These are phyloP conservation scores for Garra rufa DNA, from an alignment of 2,113 vertebrate species.

Conservation along the genomic window DNA sequence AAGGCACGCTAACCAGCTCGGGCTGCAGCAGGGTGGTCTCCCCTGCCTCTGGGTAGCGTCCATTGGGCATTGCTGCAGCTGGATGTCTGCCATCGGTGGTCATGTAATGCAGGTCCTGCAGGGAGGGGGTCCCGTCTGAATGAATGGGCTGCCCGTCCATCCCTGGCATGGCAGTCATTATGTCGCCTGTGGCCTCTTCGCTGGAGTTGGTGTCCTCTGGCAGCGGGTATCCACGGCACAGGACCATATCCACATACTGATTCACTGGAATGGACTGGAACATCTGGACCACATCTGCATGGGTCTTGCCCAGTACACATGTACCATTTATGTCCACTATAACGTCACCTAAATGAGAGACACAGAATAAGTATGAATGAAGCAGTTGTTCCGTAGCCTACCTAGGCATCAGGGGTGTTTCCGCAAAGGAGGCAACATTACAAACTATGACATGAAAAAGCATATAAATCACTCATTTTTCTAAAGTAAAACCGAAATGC, in stretches of 20 bases:
- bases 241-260: conserved; percentile 93
- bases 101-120: conserved; percentile 79
- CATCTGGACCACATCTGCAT: conserved; percentile 98
- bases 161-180: conserved; percentile 73
- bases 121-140: conserved; percentile 70
- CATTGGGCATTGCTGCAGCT: conserved; percentile 51
- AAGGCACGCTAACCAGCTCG: conserved; percentile 88
- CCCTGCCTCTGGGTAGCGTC: conserved; percentile 69
- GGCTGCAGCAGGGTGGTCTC: conserved; percentile 88
- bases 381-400: neutral
- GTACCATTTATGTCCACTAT: conserved; percentile 94
- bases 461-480: too few species aligned
- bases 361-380: neutral
- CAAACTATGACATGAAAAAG: too few species aligned
- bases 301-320: conserved; percentile 95
- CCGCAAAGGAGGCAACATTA: too few species aligned
- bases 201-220: conserved; percentile 83
- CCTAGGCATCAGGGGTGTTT: neutral
- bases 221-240: conserved; percentile 96
- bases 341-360: conserved; percentile 84
- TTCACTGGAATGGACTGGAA: conserved; percentile 93
- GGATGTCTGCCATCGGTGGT: conserved; percentile 73
- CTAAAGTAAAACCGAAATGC: neutral
- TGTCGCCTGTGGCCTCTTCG: conserved; percentile 76
- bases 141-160: conserved; percentile 76